Percentiles rank a stretch among this genome's conserved stretches.
Evolutionary conservation across 2,888 invertebrate genomes (phyloP).

Genomic region (Lymantria dispar): DNA sequence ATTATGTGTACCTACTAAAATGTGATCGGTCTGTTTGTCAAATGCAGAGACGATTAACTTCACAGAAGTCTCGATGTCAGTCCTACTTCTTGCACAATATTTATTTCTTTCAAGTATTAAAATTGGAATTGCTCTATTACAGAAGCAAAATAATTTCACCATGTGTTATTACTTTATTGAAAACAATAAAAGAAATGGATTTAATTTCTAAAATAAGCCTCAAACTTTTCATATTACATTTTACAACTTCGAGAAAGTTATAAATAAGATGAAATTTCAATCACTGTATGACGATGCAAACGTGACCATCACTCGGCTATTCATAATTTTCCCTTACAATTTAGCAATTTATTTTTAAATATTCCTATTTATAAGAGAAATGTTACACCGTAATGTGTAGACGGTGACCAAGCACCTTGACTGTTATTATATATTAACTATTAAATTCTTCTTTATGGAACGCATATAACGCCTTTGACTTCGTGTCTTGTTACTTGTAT

Average conservation of each 20-base stretch:
- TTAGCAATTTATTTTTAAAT: neutral
- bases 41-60: too few relatives aligned
- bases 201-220: too few relatives aligned
- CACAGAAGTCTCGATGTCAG: too few relatives aligned
- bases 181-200: too few relatives aligned
- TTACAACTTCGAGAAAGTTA: constrained; percentile 17
- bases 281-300: neutral
- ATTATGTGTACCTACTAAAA: too few relatives aligned
- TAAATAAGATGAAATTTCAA: constrained; percentile 12
- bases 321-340: neutral
- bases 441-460: neutral
- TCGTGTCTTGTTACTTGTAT: neutral
- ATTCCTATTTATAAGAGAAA: neutral
- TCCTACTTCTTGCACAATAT: too few relatives aligned
- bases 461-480: neutral
- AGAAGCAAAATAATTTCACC: too few relatives aligned
- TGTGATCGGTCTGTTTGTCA: too few relatives aligned
- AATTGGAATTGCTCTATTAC: too few relatives aligned
- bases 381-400: neutral
- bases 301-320: neutral
- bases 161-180: too few relatives aligned
- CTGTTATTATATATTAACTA: neutral
- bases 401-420: neutral
- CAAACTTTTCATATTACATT: too few relatives aligned
- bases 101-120: too few relatives aligned